phyloP scores from a whole-genome alignment of 2,888 invertebrate genomes.

The Pimpla rufipes region DNA sequence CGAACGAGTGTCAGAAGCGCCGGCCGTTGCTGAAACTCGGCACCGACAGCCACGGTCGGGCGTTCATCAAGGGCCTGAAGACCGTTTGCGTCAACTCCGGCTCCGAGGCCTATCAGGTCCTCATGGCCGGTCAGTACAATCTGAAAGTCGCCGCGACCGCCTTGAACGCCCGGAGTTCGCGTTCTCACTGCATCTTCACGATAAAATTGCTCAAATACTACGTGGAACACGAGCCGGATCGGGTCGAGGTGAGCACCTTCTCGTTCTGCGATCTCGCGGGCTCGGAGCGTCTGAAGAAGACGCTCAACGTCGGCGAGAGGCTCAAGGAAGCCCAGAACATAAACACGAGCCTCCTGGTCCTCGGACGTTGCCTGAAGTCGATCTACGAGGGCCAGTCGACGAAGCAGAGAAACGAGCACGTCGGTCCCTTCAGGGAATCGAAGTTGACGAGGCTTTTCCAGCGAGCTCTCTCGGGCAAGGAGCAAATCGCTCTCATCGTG shows the following conservation, averaged over 20 bases:
- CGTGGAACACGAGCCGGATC: conserved; percentile 76
- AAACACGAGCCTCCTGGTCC: conserved; percentile 94
- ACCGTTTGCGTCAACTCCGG: conserved; percentile 90
- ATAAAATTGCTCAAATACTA: conserved; percentile 91
- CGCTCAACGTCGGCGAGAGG: conserved; percentile 92
- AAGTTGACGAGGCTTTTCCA: conserved; percentile 96
- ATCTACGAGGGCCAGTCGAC: conserved; percentile 85
- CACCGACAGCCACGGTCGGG: conserved; percentile 78
- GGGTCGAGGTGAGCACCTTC: conserved; percentile 81
- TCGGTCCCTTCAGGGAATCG: conserved; percentile 91
- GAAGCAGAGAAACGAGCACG: conserved; percentile 78
- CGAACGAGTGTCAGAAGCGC: conserved; percentile 79
- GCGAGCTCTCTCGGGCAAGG: conserved; percentile 91
- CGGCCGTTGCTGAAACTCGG: conserved; percentile 79
- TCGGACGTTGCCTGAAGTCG: conserved; percentile 92
- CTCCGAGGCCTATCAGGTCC: conserved; percentile 94
- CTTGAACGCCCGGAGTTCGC: conserved; percentile 93
- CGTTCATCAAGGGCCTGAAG: conserved; percentile 82
- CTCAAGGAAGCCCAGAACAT: conserved; percentile 96
- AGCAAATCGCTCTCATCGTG: conserved; percentile 94
- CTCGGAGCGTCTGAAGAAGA: conserved; percentile 94
- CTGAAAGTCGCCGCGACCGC: conserved; percentile 93
- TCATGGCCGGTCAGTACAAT: conserved; percentile 93
- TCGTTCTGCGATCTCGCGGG: conserved; percentile 97
- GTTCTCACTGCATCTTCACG: conserved; percentile 96